A percentile compares a stretch with the other conserved stretches of the same genome.
Conservation (phyloP, 2,888 invertebrate species). For the Matsumyia berberina region DNA sequence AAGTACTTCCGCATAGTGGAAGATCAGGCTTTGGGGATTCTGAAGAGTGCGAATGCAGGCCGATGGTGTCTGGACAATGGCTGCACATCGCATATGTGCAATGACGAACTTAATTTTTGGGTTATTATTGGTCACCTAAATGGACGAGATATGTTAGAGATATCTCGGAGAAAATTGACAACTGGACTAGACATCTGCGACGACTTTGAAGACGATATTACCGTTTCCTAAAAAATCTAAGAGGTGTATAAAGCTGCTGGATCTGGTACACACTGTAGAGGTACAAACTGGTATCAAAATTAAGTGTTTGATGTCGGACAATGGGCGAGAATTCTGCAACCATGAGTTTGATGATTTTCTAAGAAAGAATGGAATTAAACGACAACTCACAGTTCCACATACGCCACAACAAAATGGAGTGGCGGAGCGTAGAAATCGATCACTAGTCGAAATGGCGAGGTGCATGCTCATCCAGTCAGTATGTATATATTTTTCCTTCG, state of each 20-base stretch:
- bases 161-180: conserved; percentile 4
- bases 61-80: conserved; percentile 39
- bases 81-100: conserved; percentile 53
- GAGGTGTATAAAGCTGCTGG: conserved; percentile 10
- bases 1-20: conserved; percentile 20
- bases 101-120: conserved; percentile 19
- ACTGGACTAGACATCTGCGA: neutral
- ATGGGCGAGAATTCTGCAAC: conserved; percentile 20
- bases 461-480: conserved; percentile 64
- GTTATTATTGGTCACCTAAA: conserved; percentile 10
- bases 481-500: too few species aligned
- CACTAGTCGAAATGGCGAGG: conserved; percentile 22
- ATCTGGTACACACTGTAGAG: conserved; percentile 33
- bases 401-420: conserved; percentile 37
- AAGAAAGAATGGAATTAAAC: conserved; percentile 2
- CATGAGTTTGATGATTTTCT: conserved; percentile 34
- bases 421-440: conserved; percentile 24
- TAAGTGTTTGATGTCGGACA: conserved; percentile 36
- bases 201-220: conserved; percentile 1
- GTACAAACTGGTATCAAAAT: conserved; percentile 35
- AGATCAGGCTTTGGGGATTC: conserved; percentile 21
- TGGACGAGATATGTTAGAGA: neutral
- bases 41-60: neutral
- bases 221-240: conserved; percentile 20
- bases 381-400: conserved; percentile 29